Base-by-base conservation (phyloP, 2,113 vertebrate species). In the Aegithalos caudatus region DNA sequence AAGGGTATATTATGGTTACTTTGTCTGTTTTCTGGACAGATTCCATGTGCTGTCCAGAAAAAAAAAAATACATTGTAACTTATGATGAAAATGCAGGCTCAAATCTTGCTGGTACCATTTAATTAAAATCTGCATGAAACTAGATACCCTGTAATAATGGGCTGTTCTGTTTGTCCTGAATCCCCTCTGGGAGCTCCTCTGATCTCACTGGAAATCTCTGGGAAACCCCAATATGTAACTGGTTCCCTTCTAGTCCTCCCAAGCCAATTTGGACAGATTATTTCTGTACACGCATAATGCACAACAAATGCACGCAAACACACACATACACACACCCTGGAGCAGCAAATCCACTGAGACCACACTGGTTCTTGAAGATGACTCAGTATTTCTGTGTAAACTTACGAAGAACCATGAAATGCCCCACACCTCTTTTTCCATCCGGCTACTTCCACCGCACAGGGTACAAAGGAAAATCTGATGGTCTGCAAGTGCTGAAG, bases 201-300 rank as follows among this genome's bases (percentile, higher is more conserved):
- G 86, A 73, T 83, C 79, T 92, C 54, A 47, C 65, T 86, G 91
- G 79, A 94, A 92, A 90, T 81, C 83, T 96, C 79, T 81, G 86
- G 91, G 92, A 93, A 97, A 67, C 65, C 88, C 96, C 90, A 73
- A 14, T 91, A 61, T 81, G 71, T 92, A 79, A 92, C 86, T 84
- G 50, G 81, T 47, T 96, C 61, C 85, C 37, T 56, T 94, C 87
- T 60, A 64, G 44, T 56, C 80, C 40, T 91, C 50, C 48, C 51
- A 71, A 91, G 44, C 58, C 58, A 33, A 57, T 91, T 64, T 51
- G 86, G 61, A 77, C 72, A 84, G 40, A 64, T 90, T 58, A 82
- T 77, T 91, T 77, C 80, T 82, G 44, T 66, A 14, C 15, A 31
- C 1, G 1, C 57, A 29, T 23, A 61, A 61, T 61, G 58, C 58